A percentile compares a stretch with the other conserved stretches of the same genome.
Conservation (phyloP, 2,888 invertebrate genomes). For the Xestia ashworthii region DNA sequence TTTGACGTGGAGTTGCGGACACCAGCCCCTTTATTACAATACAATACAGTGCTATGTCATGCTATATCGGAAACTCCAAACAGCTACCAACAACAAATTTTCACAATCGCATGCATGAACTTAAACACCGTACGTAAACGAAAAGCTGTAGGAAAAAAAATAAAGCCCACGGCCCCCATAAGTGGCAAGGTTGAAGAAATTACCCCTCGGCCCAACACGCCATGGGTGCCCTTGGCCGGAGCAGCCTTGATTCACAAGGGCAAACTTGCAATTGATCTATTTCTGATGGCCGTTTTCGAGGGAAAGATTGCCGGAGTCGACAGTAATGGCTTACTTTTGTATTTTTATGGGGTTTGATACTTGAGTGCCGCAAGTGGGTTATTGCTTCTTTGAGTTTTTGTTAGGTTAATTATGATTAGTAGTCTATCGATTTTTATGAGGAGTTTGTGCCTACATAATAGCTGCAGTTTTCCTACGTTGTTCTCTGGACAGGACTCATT, state of each 20-base stretch:
- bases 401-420: background rate
- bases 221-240: conserved; percentile 70
- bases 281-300: conserved; percentile 57
- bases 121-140: conserved; percentile 42
- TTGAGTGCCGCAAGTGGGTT: background rate
- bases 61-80: background rate
- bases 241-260: conserved; percentile 52
- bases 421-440: background rate
- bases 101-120: conserved; percentile 59
- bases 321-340: conserved; percentile 40
- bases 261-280: conserved; percentile 63
- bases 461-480: too few relatives aligned
- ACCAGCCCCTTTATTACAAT: too few relatives aligned
- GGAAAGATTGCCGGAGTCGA: conserved; percentile 36
- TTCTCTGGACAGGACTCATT: too few relatives aligned
- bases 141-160: conserved; percentile 48
- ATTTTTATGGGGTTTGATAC: conserved; percentile 25
- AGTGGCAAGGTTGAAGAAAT: conserved; percentile 68
- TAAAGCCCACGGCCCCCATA: conserved; percentile 51
- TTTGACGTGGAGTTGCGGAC: too few relatives aligned
- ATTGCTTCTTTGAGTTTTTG: background rate
- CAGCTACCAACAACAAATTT: background rate
- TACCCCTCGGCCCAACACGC: conserved; percentile 68
- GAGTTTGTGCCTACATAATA: too few relatives aligned
- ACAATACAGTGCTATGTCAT: too few relatives aligned